Percentiles rank a stretch among this genome's conserved stretches.
Conservation (phyloP, 2,113 vertebrate species). For the Stegastes partitus region DNA sequence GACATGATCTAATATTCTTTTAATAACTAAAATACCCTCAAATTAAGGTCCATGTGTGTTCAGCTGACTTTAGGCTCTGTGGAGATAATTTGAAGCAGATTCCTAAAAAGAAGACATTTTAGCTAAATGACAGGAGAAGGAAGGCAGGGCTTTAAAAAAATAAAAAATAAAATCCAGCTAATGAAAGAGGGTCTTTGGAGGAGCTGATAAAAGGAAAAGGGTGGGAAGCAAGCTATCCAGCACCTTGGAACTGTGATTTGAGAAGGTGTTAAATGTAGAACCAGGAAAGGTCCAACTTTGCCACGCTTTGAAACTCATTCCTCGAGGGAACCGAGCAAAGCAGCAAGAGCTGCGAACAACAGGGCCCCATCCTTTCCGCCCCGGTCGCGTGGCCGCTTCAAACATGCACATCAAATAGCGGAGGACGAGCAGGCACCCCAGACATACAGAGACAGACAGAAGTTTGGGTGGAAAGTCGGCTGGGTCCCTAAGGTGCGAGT, state of each 20-base stretch:
- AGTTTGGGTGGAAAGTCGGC: constrained; percentile 77
- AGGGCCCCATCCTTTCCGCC: constrained; percentile 68
- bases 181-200: constrained; percentile 53
- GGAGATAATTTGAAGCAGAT: constrained; percentile 24
- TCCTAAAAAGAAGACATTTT: constrained; percentile 17
- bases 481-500: constrained; percentile 78
- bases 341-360: constrained; percentile 69
- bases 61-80: constrained; percentile 7
- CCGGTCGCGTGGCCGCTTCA: constrained; percentile 68
- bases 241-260: constrained; percentile 54
- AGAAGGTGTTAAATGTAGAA: constrained; percentile 73
- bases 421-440: constrained; percentile 64
- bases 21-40: constrained; percentile 12
- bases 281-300: constrained; percentile 71
- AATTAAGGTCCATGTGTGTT: not conserved
- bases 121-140: constrained; percentile 37
- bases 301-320: constrained; percentile 67
- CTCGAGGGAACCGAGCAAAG: constrained; percentile 65
- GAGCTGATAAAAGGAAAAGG: constrained; percentile 46
- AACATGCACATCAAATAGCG: constrained; percentile 77
- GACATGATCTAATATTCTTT: constrained; percentile 30
- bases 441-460: constrained; percentile 73
- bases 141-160: constrained; percentile 12
- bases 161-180: constrained; percentile 18
- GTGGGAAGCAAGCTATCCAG: constrained; percentile 43